A percentile compares a stretch with the other conserved stretches of the same genome.
phyloP scores from a whole-genome alignment of 1,140 invertebrate species.

The Leptopilina boulardi region DNA sequence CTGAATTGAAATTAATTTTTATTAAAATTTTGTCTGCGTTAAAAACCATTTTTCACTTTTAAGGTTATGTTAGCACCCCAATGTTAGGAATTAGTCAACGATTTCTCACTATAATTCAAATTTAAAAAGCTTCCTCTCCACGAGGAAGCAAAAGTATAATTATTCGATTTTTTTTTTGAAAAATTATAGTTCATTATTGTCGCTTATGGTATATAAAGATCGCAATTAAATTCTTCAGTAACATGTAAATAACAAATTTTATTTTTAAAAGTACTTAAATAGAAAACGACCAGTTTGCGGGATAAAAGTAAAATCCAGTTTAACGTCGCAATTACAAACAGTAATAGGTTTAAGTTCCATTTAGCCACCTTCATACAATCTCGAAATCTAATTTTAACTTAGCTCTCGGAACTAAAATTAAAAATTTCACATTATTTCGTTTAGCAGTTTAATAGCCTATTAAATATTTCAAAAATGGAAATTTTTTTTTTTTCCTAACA shows the following conservation, averaged over 20 bases:
- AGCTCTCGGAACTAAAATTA: neutral
- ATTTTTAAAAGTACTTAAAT: neutral
- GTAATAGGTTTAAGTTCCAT: neutral
- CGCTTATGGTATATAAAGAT: neutral
- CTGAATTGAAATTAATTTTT: no score
- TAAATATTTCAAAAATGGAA: neutral
- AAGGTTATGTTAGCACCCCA: no score
- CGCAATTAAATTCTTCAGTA: neutral
- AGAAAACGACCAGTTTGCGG: neutral
- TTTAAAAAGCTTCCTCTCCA: no score
- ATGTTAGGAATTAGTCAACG: no score
- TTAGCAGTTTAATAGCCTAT: neutral
- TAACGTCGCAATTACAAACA: constrained; percentile 16
- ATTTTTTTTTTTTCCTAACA: neutral
- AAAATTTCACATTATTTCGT: neutral
- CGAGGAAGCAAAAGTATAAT: no score
- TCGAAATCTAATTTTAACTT: constrained; percentile 26
- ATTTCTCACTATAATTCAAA: no score
- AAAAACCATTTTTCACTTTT: no score
- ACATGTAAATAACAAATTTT: neutral
- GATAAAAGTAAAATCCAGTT: constrained; percentile 25
- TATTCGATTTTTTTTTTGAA: no score
- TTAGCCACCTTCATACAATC: constrained; percentile 12
- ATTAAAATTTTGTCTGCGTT: no score
- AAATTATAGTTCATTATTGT: neutral